phyloP scores from a whole-genome alignment of 1,140 invertebrate species.

The Carposina sasakii region DNA sequence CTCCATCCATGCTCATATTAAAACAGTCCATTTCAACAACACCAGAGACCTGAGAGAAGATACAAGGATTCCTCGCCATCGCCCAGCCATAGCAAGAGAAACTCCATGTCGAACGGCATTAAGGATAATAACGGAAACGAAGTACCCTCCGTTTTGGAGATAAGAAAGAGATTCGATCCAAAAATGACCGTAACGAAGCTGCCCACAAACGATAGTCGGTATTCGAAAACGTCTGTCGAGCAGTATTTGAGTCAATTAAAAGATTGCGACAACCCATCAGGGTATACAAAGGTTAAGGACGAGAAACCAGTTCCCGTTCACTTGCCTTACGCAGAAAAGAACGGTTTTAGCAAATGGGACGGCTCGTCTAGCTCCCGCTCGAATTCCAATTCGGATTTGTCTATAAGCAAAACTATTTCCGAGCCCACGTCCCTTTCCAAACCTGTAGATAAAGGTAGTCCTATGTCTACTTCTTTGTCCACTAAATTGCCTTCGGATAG shows the following conservation, averaged over 20 bases:
- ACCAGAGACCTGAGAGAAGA: slow-evolving; percentile 61
- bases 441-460: slow-evolving; percentile 44
- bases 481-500: slow-evolving; percentile 51
- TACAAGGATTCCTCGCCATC: slow-evolving; percentile 57
- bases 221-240: slow-evolving; percentile 47
- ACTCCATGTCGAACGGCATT: slow-evolving; percentile 52
- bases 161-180: slow-evolving; percentile 70
- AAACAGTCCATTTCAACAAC: slow-evolving; percentile 44
- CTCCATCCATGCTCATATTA: slow-evolving; percentile 17
- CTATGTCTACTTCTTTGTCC: slow-evolving; percentile 52
- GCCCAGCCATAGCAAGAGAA: slow-evolving; percentile 48
- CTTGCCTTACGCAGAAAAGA: slow-evolving; percentile 56
- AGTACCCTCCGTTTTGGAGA: slow-evolving; percentile 71
- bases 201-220: slow-evolving; percentile 52
- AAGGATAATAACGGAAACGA: slow-evolving; percentile 74
- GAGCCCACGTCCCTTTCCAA: slow-evolving; percentile 59
- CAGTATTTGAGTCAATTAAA: slow-evolving; percentile 61
- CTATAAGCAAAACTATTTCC: slow-evolving; percentile 61
- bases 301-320: slow-evolving; percentile 65
- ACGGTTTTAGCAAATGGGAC: slow-evolving; percentile 55
- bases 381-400: slow-evolving; percentile 60
- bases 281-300: slow-evolving; percentile 50
- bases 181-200: slow-evolving; percentile 70
- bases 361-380: slow-evolving; percentile 47
- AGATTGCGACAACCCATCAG: slow-evolving; percentile 58